Conservation (phyloP, 2,888 invertebrate species). For the Anarsia innoxiella region DNA sequence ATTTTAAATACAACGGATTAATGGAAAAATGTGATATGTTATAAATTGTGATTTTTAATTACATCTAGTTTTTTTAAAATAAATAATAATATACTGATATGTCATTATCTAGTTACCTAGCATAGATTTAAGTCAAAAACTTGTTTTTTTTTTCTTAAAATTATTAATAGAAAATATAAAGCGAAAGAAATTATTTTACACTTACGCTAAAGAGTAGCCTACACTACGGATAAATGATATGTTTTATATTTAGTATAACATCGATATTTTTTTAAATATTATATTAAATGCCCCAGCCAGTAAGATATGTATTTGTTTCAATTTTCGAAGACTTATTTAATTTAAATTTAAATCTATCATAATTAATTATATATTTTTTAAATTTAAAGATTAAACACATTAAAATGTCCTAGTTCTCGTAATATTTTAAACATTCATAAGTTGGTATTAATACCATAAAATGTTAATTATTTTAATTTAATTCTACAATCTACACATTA, state of each 20-base stretch:
- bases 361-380: too few relatives aligned
- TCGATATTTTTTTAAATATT: conserved; percentile 40
- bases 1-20: conserved; percentile 26
- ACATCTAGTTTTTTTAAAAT: conserved; percentile 22
- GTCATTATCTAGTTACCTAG: conserved; percentile 62
- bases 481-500: conserved; percentile 27
- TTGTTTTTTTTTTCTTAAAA: conserved; percentile 9
- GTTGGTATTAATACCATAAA: conserved; percentile 35
- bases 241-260: conserved; percentile 43
- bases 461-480: conserved; percentile 19
- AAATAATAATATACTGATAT: conserved; percentile 45
- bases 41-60: conserved; percentile 22
- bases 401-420: conserved; percentile 36
- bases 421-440: conserved; percentile 40
- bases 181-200: conserved; percentile 27
- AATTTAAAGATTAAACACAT: conserved; percentile 54
- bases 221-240: conserved; percentile 35
- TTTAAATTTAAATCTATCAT: conserved; percentile 30
- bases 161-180: conserved; percentile 18
- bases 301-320: conserved; percentile 70
- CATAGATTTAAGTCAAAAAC: conserved; percentile 26
- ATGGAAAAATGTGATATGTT: conserved; percentile 28
- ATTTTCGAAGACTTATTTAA: conserved; percentile 55
- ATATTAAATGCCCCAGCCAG: conserved; percentile 74
- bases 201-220: conserved; percentile 22